These are phyloP conservation scores for Meriones unguiculatus DNA, from an alignment of 2,113 vertebrate genomes.

Conservation along the genomic window DNA sequence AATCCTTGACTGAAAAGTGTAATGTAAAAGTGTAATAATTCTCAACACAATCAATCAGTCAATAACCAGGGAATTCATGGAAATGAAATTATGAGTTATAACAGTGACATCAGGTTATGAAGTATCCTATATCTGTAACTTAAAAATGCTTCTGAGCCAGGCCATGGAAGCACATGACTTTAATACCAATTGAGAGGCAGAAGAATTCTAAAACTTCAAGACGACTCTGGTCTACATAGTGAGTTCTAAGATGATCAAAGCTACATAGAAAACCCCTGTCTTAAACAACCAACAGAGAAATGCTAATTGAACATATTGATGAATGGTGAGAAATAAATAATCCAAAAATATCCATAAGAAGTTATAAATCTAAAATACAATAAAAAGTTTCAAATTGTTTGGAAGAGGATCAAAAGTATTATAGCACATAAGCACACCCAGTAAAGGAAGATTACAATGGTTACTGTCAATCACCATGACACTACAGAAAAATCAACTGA, in stretches of 20 bases:
- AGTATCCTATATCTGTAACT: not conserved
- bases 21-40: not conserved
- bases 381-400: not conserved
- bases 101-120: not conserved
- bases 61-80: not conserved
- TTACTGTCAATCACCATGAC: not conserved
- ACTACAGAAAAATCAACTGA: not conserved
- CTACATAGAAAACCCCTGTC: not conserved
- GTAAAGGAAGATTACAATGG: not conserved
- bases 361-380: not conserved
- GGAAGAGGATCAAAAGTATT: not conserved
- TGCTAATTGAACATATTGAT: not conserved
- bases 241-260: not conserved
- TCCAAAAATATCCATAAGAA: not conserved
- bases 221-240: not conserved
- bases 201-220: accelerated
- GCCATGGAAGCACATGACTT: not conserved
- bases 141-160: not conserved
- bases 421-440: not conserved
- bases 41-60: not conserved
- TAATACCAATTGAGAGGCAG: not conserved
- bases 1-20: not conserved
- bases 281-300: not conserved
- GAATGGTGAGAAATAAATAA: not conserved
- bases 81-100: not conserved